Evolutionary conservation across 2,888 invertebrate species (phyloP).

Genomic region (Trissolcus japonicus): DNA sequence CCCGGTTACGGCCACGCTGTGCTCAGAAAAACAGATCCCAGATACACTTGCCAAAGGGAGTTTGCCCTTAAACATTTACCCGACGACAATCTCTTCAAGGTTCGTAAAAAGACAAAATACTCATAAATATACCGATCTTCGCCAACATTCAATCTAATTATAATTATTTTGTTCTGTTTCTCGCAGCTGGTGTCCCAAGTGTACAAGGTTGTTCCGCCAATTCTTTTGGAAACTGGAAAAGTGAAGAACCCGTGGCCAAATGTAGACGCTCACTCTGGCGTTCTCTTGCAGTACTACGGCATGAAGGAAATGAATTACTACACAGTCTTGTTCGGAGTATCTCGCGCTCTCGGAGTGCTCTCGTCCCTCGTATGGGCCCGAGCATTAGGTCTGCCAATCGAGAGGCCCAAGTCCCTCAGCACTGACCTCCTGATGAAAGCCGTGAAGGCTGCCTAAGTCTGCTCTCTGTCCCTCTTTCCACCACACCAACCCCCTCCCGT

Average conservation of each 20-base stretch:
- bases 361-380: conserved; percentile 89
- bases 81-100: conserved; percentile 92
- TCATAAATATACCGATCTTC: too few species aligned
- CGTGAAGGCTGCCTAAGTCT: conserved; percentile 68
- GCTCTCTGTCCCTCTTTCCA: not conserved
- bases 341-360: conserved; percentile 88
- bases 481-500: conserved; percentile 1
- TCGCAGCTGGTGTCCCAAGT: conserved; percentile 87
- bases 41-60: conserved; percentile 94
- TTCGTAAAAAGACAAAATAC: conserved; percentile 61
- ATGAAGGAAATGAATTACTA: conserved; percentile 94
- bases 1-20: conserved; percentile 98
- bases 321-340: conserved; percentile 93
- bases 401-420: conserved; percentile 88
- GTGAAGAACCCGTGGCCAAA: conserved; percentile 99
- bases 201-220: conserved; percentile 94
- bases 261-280: conserved; percentile 98
- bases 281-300: conserved; percentile 84
- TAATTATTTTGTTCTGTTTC: too few species aligned
- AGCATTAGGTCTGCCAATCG: conserved; percentile 88
- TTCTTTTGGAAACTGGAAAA: conserved; percentile 94
- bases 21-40: conserved; percentile 94
- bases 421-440: conserved; percentile 74
- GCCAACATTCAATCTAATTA: too few species aligned
- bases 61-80: conserved; percentile 96